A percentile compares a stretch with the other conserved stretches of the same genome.
Conservation (phyloP, 2,888 invertebrate genomes). For the Hipparchia semele region DNA sequence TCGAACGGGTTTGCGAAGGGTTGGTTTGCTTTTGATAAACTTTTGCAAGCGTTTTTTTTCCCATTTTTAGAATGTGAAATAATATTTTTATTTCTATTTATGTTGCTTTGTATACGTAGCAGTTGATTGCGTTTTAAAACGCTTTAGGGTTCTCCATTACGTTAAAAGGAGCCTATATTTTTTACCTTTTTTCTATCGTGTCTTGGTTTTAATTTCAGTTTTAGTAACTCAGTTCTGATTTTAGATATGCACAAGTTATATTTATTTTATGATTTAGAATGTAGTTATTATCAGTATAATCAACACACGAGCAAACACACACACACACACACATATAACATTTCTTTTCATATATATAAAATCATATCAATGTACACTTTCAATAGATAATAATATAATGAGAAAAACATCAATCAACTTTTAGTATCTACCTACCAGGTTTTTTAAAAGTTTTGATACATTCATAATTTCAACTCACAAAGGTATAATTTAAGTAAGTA, state of each 20-base stretch:
- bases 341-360: too few relatives aligned
- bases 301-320: too few relatives aligned
- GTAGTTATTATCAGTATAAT: too few relatives aligned
- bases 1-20: slow-evolving; percentile 44
- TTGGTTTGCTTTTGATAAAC: slow-evolving; percentile 45
- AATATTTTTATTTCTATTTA: slow-evolving; percentile 43
- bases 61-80: slow-evolving; percentile 42
- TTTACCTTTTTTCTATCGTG: not conserved
- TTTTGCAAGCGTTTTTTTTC: slow-evolving; percentile 43
- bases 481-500: too few relatives aligned
- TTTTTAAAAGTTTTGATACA: too few relatives aligned
- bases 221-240: not conserved
- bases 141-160: slow-evolving; percentile 28
- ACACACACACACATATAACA: too few relatives aligned
- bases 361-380: too few relatives aligned
- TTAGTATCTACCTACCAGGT: too few relatives aligned
- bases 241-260: not conserved
- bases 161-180: slow-evolving; percentile 24
- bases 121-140: slow-evolving; percentile 33
- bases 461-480: too few relatives aligned
- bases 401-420: too few relatives aligned
- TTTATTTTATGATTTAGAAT: too few relatives aligned
- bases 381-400: too few relatives aligned
- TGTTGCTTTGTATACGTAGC: slow-evolving; percentile 39
- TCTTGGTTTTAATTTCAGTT: slow-evolving; percentile 9